Evolutionary conservation across 2,888 invertebrate genomes (phyloP).

Genomic region (Heliconius sara): DNA sequence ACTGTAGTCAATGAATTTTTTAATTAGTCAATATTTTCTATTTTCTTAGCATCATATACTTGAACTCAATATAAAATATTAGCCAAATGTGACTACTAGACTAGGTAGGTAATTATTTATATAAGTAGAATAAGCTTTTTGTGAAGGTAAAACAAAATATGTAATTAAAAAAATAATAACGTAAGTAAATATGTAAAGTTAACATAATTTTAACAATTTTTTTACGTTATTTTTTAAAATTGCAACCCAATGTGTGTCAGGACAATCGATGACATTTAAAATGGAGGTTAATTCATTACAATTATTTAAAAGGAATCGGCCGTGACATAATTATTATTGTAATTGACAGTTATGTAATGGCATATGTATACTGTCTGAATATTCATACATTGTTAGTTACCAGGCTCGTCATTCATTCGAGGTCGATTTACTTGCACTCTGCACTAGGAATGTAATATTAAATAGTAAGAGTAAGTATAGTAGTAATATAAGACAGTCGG

Average conservation of each 20-base stretch:
- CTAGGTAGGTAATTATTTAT: no score
- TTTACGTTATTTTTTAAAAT: conserved; percentile 6
- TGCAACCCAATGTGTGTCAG: conserved; percentile 12
- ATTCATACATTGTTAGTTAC: conserved; percentile 47
- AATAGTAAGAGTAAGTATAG: not conserved
- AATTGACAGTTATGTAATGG: conserved; percentile 38
- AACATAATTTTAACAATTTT: no score
- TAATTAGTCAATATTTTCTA: no score
- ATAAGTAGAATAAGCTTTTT: no score
- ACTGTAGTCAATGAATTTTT: no score
- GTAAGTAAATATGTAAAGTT: no score
- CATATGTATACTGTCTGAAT: conserved; percentile 46
- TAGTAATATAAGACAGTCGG: not conserved
- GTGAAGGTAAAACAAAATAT: no score
- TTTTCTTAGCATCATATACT: no score
- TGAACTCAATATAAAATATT: no score
- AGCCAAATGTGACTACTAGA: no score
- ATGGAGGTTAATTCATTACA: conserved; percentile 47
- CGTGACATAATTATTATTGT: conserved; percentile 58
- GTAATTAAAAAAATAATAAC: no score
- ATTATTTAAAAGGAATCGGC: conserved; percentile 49
- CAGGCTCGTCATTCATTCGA: conserved; percentile 29
- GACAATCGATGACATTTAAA: conserved; percentile 40
- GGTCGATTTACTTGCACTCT: conserved; percentile 24
- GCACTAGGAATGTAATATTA: not conserved